phyloP scores from a whole-genome alignment of 2,797 vertebrate species.

The Pseudopleuronectes americanus region DNA sequence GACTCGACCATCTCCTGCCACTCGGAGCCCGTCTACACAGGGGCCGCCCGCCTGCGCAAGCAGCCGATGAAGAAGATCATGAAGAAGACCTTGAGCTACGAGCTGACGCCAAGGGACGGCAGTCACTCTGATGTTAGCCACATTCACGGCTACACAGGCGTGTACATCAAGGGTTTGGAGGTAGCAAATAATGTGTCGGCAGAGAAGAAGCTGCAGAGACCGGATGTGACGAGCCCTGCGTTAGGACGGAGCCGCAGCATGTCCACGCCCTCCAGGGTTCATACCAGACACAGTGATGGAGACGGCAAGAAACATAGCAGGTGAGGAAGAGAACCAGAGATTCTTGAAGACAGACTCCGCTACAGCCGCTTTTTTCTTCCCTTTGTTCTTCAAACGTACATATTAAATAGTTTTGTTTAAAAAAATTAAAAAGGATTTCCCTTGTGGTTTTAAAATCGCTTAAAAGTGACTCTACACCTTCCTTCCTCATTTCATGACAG shows the following conservation, averaged over 20 bases:
- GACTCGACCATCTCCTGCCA: constrained; percentile 83
- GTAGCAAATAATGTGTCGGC: constrained; percentile 81
- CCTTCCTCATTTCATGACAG: no score
- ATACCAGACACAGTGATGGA: constrained; percentile 67
- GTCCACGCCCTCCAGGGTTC: constrained; percentile 80
- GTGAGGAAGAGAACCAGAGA: constrained; percentile 62
- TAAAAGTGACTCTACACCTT: no score
- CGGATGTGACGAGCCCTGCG: constrained; percentile 74
- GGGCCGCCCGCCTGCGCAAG: constrained; percentile 77
- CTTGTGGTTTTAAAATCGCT: no score
- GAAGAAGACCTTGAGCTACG: constrained; percentile 87
- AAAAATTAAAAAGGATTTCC: no score
- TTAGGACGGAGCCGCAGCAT: constrained; percentile 83
- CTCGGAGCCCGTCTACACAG: constrained; percentile 81
- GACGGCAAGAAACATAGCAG: constrained; percentile 82
- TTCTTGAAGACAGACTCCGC: no score
- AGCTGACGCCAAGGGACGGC: constrained; percentile 65
- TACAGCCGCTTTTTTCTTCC: no score
- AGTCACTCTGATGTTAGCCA: constrained; percentile 71
- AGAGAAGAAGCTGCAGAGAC: constrained; percentile 83
- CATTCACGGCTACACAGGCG: constrained; percentile 83
- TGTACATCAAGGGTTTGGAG: constrained; percentile 88
- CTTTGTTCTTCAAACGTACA: no score
- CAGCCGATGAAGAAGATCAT: constrained; percentile 90
- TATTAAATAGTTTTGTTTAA: no score